Percentiles rank a stretch among this genome's conserved stretches.
These are phyloP conservation scores for Asarcornis scutulata DNA, from an alignment of 2,113 vertebrate genomes.

Conservation along the genomic window DNA sequence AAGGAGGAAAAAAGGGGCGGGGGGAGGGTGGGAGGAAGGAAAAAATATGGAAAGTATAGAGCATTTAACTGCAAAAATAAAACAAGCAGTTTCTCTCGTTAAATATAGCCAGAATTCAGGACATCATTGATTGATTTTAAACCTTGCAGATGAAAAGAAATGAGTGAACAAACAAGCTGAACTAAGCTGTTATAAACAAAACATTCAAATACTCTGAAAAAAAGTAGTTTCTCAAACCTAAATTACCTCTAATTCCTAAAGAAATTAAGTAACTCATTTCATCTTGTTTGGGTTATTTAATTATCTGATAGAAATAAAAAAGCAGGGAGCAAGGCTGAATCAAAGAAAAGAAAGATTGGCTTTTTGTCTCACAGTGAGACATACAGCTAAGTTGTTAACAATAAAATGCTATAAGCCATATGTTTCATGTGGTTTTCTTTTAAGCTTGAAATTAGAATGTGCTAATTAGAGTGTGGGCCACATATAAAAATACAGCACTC, in stretches of 20 bases:
- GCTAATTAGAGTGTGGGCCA: slow-evolving; percentile 65
- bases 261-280: slow-evolving; percentile 69
- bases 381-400: slow-evolving; percentile 59
- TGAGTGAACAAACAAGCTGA: slow-evolving; percentile 1
- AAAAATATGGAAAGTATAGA: not conserved
- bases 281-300: slow-evolving; percentile 74
- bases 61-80: not conserved
- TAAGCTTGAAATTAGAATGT: slow-evolving; percentile 73
- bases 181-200: slow-evolving; percentile 31
- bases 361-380: slow-evolving; percentile 64
- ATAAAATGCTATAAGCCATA: slow-evolving; percentile 66
- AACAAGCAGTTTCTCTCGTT: not conserved
- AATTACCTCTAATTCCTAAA: slow-evolving; percentile 64
- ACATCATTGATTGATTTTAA: not conserved
- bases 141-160: slow-evolving; percentile 39
- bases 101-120: not conserved
- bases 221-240: slow-evolving; percentile 53
- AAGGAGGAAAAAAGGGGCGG: not conserved
- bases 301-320: slow-evolving; percentile 64
- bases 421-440: slow-evolving; percentile 64
- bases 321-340: slow-evolving; percentile 39
- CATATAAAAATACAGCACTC: slow-evolving; percentile 62
- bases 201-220: not conserved
- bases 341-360: slow-evolving; percentile 64
- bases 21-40: not conserved